Evolutionary conservation across 2,888 invertebrate species (phyloP).

Genomic region (Dryobotodes eremita): DNA sequence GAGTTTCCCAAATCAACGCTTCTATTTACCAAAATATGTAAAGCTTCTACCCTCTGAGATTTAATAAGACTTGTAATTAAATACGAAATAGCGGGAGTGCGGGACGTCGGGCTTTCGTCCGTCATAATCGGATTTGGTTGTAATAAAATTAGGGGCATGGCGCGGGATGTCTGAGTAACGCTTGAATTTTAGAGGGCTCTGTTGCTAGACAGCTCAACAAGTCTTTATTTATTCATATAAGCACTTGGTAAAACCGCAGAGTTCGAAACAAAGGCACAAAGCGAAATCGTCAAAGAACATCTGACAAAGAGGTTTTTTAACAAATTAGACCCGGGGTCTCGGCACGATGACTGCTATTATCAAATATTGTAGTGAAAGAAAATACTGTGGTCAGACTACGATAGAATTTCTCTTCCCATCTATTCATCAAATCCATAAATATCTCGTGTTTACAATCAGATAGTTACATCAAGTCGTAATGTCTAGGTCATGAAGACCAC

Average conservation of each 20-base stretch:
- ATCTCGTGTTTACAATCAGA: constrained; percentile 59
- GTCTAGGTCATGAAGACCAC: constrained; percentile 62
- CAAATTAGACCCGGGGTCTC: constrained; percentile 24
- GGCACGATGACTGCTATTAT: constrained; percentile 13
- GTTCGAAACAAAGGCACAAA: constrained; percentile 42
- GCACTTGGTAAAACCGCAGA: constrained; percentile 35
- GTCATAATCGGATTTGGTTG: constrained; percentile 80
- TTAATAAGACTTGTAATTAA: constrained; percentile 75
- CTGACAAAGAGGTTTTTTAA: constrained; percentile 24
- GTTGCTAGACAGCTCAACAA: constrained; percentile 41
- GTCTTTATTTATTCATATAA: constrained; percentile 36
- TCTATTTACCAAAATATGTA: constrained; percentile 59
- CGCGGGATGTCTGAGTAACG: constrained; percentile 55
- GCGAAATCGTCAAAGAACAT: constrained; percentile 25
- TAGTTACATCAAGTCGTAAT: constrained; percentile 53
- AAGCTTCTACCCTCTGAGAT: constrained; percentile 61
- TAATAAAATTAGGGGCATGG: constrained; percentile 77
- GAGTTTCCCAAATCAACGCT: constrained; percentile 32
- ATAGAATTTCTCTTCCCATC: constrained; percentile 49
- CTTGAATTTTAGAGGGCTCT: constrained; percentile 42
- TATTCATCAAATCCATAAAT: constrained; percentile 55
- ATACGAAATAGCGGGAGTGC: constrained; percentile 68
- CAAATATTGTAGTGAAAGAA: constrained; percentile 21
- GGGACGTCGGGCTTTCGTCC: constrained; percentile 60
- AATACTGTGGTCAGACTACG: constrained; percentile 13